Conservation (phyloP, 1,140 invertebrate species). For the Oncopeltus fasciatus region DNA sequence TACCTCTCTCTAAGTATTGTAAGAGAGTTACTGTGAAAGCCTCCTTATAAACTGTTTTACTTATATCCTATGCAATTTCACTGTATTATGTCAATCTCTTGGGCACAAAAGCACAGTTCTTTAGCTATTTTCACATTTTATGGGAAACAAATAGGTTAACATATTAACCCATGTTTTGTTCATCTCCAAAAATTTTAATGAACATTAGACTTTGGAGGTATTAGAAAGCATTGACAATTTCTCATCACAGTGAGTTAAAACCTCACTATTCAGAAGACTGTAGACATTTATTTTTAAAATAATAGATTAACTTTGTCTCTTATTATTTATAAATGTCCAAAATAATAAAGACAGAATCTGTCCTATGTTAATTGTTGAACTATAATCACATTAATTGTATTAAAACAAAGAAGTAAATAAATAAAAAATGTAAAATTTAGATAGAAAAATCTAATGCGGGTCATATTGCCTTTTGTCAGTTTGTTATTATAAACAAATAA, state of each 20-base stretch:
- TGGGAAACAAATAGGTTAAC: too few species aligned
- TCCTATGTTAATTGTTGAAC: conserved; percentile 6
- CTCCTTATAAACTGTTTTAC: too few species aligned
- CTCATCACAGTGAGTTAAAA: neutral
- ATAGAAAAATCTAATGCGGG: conserved; percentile 6
- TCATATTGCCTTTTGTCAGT: conserved; percentile 2
- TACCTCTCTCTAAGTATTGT: too few species aligned
- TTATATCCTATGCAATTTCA: too few species aligned
- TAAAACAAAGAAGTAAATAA: too few species aligned
- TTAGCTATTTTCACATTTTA: too few species aligned
- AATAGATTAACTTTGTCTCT: neutral
- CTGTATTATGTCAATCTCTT: too few species aligned
- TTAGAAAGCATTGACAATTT: neutral
- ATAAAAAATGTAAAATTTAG: neutral
- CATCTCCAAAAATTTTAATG: neutral
- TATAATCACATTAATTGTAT: too few species aligned
- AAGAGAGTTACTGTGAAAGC: too few species aligned
- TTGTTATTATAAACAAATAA: neutral
- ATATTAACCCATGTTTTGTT: too few species aligned
- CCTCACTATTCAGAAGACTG: neutral
- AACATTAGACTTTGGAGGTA: neutral
- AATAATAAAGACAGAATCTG: neutral
- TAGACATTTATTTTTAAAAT: neutral
- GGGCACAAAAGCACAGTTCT: too few species aligned
- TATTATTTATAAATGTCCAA: neutral